Conservation (phyloP, 2,888 invertebrate genomes). For the Bombylius discolor region DNA sequence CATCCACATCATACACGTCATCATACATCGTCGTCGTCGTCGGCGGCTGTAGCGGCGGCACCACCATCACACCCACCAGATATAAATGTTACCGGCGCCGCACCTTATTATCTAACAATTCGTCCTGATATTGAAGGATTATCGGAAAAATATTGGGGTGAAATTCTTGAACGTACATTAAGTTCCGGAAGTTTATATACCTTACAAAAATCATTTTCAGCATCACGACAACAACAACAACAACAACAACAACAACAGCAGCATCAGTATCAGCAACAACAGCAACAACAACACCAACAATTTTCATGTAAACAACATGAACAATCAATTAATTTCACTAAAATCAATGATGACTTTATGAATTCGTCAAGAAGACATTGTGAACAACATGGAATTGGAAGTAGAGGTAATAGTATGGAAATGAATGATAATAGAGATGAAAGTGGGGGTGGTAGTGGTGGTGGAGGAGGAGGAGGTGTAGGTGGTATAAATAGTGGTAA, state of each 20-base stretch:
- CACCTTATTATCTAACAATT: conserved; percentile 19
- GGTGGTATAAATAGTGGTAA: background rate
- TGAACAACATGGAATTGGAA: conserved; percentile 5
- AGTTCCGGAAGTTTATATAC: conserved; percentile 64
- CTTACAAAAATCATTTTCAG: conserved; percentile 39
- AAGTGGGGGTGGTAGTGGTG: conserved; percentile 10
- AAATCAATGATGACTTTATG: conserved; percentile 25
- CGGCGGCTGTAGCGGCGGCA: conserved; percentile 21
- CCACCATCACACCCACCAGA: conserved; percentile 27
- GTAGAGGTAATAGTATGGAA: background rate
- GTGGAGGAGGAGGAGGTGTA: conserved; percentile 10
- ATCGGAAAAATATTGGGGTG: conserved; percentile 61
- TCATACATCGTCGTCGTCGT: conserved; percentile 11
- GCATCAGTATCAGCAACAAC: background rate
- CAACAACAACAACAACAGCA: conserved; percentile 7
- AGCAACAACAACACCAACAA: background rate
- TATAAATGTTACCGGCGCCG: conserved; percentile 26
- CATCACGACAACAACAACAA: conserved; percentile 23
- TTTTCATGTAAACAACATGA: background rate
- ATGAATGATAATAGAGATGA: no score
- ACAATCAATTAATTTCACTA: conserved; percentile 30
- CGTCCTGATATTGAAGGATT: conserved; percentile 50
- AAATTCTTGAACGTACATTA: conserved; percentile 64
- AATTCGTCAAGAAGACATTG: background rate
- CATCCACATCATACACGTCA: background rate